Evolutionary conservation across 2,113 vertebrate genomes (phyloP).

Genomic region (Cyanoliseus patagonus): DNA sequence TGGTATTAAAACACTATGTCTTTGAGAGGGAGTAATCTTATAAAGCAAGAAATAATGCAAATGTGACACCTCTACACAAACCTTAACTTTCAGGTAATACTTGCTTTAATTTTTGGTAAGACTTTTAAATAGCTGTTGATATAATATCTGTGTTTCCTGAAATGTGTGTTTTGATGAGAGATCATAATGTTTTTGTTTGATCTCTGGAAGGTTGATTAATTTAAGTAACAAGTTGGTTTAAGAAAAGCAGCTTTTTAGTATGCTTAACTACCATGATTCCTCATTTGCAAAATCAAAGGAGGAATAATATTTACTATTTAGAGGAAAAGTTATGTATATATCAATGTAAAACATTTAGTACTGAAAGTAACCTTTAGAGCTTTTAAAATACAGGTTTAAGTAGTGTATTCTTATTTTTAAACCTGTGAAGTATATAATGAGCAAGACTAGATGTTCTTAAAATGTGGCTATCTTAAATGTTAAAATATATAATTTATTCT

Average conservation of each 20-base stretch:
- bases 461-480: background rate
- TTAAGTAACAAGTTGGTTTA: background rate
- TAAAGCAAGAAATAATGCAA: background rate
- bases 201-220: background rate
- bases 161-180: background rate
- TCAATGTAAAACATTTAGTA: background rate
- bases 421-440: background rate
- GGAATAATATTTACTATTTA: background rate
- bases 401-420: background rate
- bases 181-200: background rate
- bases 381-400: background rate
- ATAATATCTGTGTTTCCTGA: fast-evolving
- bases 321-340: background rate
- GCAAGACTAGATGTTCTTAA: background rate
- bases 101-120: background rate
- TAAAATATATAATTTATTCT: background rate
- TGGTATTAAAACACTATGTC: background rate
- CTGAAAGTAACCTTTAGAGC: background rate
- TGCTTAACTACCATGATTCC: background rate
- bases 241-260: background rate
- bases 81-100: background rate
- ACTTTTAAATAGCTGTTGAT: background rate
- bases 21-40: background rate
- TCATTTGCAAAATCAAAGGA: background rate
- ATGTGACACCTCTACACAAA: background rate